Base-by-base conservation (phyloP, 2,888 invertebrate genomes). In the Bursaphelenchus okinawaensis region DNA sequence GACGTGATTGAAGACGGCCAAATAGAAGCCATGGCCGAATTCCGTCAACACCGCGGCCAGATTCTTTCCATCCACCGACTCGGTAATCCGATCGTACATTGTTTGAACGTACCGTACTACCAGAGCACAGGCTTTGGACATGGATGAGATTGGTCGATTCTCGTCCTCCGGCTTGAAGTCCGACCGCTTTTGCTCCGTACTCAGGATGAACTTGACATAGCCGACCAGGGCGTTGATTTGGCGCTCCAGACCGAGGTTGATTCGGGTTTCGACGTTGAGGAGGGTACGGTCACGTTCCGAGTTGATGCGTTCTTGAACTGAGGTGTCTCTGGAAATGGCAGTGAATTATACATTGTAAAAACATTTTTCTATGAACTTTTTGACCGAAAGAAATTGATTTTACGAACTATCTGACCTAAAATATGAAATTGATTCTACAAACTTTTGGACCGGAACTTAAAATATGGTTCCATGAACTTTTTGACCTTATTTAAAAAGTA, bases 1-100 rank as follows among this genome's bases (percentile, higher is more conserved):
- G 71, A 98, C 86, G 84, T 98, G 96, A 71, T 95, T 93, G 81
- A 92, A 92, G 72, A 98, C 89, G 56, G 92, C 90, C 58, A 93
- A 87, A 84, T 96, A 95, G 70, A 98, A 88, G n/a, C 93, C 87
- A 24, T 90, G 87, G 0, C 96, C 95, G 22, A 96, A 86, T 83
- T 96, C 96, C 58, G 90, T 88, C 29, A 93, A 86, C 9, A 93
- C 89, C 4, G 89, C 89, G 75, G 90, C 89, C 55, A 92, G 87
- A 85, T 96, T 95, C 81, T 91, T 92, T 0, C 93, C 95, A 83
- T 96, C 95, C 20, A 75, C 66, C 28, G 68, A 40, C 31, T 75
- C 75, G 19, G 66, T 51, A 22, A 75, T 71, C 20, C 69, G 62
- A 27, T 67, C 67, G 24, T 65, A 65, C 66, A 72, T 71, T 22